A percentile compares a stretch with the other conserved stretches of the same genome.
These are phyloP conservation scores for Heliconius hewitsoni DNA, from an alignment of 1,140 invertebrate genomes.

Conservation along the genomic window DNA sequence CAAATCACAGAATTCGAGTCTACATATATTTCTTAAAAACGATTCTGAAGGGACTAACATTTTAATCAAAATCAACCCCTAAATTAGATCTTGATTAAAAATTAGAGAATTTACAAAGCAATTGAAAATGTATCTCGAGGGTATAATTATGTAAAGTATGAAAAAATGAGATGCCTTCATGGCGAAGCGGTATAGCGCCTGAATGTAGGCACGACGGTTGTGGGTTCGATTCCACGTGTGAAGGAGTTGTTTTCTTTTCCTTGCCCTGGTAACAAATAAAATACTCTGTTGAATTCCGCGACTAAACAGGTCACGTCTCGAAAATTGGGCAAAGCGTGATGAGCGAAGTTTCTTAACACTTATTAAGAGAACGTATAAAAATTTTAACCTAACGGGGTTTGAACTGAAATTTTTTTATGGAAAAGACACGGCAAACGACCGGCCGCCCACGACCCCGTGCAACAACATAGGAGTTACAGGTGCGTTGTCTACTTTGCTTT, in stretches of 20 bases:
- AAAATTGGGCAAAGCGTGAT: neutral
- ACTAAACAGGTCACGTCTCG: neutral
- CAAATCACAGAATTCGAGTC: too few species aligned
- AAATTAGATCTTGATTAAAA: constrained; percentile 19
- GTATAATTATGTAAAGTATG: neutral
- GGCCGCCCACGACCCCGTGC: too few species aligned
- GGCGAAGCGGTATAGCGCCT: neutral
- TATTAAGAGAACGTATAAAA: too few species aligned
- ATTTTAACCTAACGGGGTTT: too few species aligned
- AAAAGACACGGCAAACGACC: too few species aligned
- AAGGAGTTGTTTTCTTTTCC: too few species aligned
- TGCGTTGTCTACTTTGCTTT: neutral
- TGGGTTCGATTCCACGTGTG: too few species aligned
- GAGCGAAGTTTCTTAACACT: too few species aligned
- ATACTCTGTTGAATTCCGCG: neutral
- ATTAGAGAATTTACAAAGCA: constrained; percentile 17
- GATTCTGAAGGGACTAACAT: neutral
- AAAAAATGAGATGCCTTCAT: neutral
- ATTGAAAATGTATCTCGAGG: constrained; percentile 5
- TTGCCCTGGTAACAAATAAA: too few species aligned
- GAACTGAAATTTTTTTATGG: too few species aligned
- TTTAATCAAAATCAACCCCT: constrained; percentile 6
- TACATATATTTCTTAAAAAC: neutral
- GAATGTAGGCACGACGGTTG: too few species aligned
- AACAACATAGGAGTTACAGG: too few species aligned